These are phyloP conservation scores for Spisula solida DNA, from an alignment of 2,888 invertebrate genomes.

Conservation along the genomic window DNA sequence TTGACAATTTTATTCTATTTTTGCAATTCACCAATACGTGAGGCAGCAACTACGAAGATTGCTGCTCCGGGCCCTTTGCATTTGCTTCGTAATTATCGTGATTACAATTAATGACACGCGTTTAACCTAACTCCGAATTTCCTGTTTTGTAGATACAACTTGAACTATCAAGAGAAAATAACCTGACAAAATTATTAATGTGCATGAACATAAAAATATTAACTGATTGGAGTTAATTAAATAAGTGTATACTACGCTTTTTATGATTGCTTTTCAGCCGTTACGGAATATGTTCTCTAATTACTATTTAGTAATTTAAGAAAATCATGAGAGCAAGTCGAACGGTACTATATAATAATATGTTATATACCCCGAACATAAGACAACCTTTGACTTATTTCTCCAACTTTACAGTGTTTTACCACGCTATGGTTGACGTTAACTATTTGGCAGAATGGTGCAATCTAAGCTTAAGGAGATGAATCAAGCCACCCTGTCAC, in stretches of 20 bases:
- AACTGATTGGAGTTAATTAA: background rate
- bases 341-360: no score
- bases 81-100: background rate
- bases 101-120: background rate
- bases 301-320: slow-evolving; percentile 43
- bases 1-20: no score
- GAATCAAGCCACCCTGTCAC: background rate
- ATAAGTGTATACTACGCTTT: background rate
- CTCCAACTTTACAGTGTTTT: no score
- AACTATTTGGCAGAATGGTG: background rate
- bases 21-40: no score
- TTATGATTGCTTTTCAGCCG: slow-evolving; percentile 11
- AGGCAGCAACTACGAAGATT: background rate
- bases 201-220: background rate
- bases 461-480: background rate
- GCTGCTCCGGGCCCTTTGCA: background rate
- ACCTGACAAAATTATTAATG: background rate
- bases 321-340: slow-evolving; percentile 42
- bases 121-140: background rate
- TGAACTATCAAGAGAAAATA: background rate
- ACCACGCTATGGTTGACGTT: background rate
- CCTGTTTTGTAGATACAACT: background rate
- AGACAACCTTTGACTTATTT: no score
- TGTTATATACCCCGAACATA: no score
- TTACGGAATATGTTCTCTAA: slow-evolving; percentile 26